A percentile compares a stretch with the other conserved stretches of the same genome.
phyloP scores from a whole-genome alignment of 2,888 invertebrate genomes.

The Caenorhabditis zanzibari region DNA sequence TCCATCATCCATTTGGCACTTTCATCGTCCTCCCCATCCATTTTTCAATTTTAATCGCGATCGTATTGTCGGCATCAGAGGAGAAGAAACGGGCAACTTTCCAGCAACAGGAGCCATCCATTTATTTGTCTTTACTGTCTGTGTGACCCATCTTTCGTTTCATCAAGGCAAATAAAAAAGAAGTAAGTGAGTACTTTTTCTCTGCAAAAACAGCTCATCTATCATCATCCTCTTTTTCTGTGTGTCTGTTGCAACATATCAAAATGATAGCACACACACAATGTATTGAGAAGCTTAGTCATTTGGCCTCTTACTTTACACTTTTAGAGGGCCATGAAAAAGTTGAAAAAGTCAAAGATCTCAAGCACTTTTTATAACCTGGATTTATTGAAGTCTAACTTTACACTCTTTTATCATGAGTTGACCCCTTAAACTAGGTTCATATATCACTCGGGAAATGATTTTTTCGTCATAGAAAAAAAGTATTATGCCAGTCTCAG shows the following conservation, averaged over 20 bases:
- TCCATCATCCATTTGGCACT: conserved; percentile 17
- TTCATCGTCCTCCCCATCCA: background rate
- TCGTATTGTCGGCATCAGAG: conserved; percentile 5
- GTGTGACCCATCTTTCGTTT: conserved; percentile 42
- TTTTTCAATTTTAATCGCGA: background rate
- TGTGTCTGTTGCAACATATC: background rate
- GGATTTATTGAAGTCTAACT: background rate
- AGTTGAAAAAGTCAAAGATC: background rate
- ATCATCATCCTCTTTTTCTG: conserved; percentile 25
- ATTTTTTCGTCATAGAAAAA: conserved; percentile 1
- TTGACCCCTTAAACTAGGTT: conserved; percentile 19
- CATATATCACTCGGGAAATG: conserved; percentile 6
- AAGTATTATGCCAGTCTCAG: no score
- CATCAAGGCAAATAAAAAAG: conserved; percentile 52
- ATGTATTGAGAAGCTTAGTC: conserved; percentile 22
- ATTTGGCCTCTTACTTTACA: conserved; percentile 37
- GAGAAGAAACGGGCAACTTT: conserved; percentile 32
- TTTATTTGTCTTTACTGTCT: conserved; percentile 46
- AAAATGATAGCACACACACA: conserved; percentile 1
- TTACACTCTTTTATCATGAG: conserved; percentile 21
- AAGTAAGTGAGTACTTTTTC: conserved; percentile 18
- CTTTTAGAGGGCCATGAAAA: conserved; percentile 1
- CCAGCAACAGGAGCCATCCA: conserved; percentile 28
- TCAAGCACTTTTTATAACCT: background rate
- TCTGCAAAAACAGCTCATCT: conserved; percentile 35